Percentiles rank a stretch among this genome's conserved stretches.
Conservation (phyloP, 2,797 vertebrate species). For the Coreius guichenoti region DNA sequence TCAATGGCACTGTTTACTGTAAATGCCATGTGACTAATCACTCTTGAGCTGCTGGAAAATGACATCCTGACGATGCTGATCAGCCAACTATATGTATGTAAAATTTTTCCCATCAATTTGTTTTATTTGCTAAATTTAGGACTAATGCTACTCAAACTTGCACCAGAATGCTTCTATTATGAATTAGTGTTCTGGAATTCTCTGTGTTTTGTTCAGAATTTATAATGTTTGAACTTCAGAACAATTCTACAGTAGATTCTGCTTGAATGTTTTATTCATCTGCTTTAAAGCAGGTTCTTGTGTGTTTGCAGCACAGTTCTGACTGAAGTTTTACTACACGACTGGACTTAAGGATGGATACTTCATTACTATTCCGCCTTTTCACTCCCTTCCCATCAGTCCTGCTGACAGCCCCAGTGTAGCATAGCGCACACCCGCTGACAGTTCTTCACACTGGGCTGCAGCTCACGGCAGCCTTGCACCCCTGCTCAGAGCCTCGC, state of each 20-base stretch:
- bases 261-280: slow-evolving; percentile 5
- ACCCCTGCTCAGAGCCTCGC: slow-evolving; percentile 12
- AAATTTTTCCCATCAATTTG: background rate
- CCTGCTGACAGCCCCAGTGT: slow-evolving; percentile 56
- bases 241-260: background rate
- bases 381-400: slow-evolving; percentile 45
- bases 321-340: slow-evolving; percentile 28
- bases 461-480: slow-evolving; percentile 36
- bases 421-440: slow-evolving; percentile 45
- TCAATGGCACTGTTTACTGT: background rate
- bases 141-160: background rate
- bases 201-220: background rate
- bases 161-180: background rate
- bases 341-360: slow-evolving; percentile 32
- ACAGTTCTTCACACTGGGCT: slow-evolving; percentile 53
- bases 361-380: slow-evolving; percentile 54
- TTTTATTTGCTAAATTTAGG: background rate
- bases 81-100: background rate
- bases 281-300: slow-evolving; percentile 19
- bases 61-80: background rate
- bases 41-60: background rate
- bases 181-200: background rate
- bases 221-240: background rate
- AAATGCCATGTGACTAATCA: background rate
- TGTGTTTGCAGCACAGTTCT: background rate